Evolutionary conservation across 2,888 invertebrate genomes (phyloP), one percentile per base, ranked within the genome.

Genomic region (Cheiracanthium punctorium): DNA sequence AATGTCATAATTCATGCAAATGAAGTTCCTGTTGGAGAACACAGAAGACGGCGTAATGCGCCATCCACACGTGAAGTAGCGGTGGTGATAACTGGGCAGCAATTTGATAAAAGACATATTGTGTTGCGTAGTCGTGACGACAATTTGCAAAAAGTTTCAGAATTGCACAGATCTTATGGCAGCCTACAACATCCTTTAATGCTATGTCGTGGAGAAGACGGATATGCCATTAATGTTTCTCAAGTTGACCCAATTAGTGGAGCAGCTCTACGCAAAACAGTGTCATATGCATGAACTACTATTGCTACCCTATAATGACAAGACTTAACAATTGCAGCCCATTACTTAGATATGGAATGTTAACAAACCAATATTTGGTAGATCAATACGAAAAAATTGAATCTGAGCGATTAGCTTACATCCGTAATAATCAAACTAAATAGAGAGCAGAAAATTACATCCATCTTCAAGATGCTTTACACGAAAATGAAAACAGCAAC

Each of bases 351-450:
- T 64, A 5, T 24, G 4, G 64, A 20, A 24, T 8, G 24, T 14
- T 64, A 2, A 1, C 14, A 2, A 20, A 64, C 28, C 28, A 64
- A 64, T 64, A 24, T 14, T 5, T 64, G 20, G 64, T 64, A 2
- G 91, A 92, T 88, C 89, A 90, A 90, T 92, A 90, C 89, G 91
- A 88, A 0, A 91, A 91, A 89, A 90, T 91, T 37, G 37, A 37
- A 37, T 7, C 37, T 37, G 37, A 37, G 10, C 37, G 37, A 37
- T 10, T 37, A 37, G 10, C 4, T 4, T 37, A 7, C 10, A 37
- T 37, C 10, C 4, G 37, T 7, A 37, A 37, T 7, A 37, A 4
- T 10, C 37, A 37, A 10, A 37, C 4, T 4, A 37, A 37, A 37
- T 10, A 7, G 7, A 37, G 37, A 10, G 37, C 10, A 4, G 37